Conservation (phyloP, 2,888 invertebrate species). For the Pristionchus entomophagus region DNA sequence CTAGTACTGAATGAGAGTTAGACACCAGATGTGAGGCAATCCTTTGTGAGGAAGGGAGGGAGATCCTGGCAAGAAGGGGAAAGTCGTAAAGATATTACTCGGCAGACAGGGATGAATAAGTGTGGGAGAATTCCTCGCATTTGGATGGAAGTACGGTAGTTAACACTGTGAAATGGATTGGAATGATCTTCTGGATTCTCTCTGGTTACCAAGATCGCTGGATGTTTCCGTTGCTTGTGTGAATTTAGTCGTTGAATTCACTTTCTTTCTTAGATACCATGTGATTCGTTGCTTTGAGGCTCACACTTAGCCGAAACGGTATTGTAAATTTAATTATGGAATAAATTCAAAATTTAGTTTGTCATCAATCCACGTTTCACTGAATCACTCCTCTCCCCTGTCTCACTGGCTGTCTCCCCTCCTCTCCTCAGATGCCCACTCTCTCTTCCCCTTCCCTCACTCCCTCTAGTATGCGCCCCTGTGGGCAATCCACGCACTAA, state of each 20-base stretch:
- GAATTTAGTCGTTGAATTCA: neutral
- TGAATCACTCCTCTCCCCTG: neutral
- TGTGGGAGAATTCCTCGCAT: neutral
- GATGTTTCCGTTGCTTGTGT: neutral
- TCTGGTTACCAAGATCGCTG: neutral
- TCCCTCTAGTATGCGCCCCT: neutral
- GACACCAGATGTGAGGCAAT: neutral
- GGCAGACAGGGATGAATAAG: neutral
- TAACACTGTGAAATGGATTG: neutral
- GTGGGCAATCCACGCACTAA: neutral
- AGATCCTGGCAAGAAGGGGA: constrained; percentile 16
- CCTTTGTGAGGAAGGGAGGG: constrained; percentile 28
- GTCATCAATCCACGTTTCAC: constrained; percentile 2
- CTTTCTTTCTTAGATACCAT: neutral
- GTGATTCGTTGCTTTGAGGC: neutral
- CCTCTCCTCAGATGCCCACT: neutral
- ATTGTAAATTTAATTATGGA: too few relatives aligned
- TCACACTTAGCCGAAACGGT: neutral
- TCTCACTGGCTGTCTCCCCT: neutral
- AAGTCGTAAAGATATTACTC: constrained; percentile 1
- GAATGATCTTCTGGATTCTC: neutral
- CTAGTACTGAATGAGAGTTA: neutral
- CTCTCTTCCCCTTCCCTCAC: neutral
- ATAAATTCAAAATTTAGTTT: neutral
- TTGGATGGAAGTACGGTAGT: neutral